Evolutionary conservation across 2,888 invertebrate species (phyloP), one percentile per base, ranked within the genome.

Genomic region (Morpho deidamia): DNA sequence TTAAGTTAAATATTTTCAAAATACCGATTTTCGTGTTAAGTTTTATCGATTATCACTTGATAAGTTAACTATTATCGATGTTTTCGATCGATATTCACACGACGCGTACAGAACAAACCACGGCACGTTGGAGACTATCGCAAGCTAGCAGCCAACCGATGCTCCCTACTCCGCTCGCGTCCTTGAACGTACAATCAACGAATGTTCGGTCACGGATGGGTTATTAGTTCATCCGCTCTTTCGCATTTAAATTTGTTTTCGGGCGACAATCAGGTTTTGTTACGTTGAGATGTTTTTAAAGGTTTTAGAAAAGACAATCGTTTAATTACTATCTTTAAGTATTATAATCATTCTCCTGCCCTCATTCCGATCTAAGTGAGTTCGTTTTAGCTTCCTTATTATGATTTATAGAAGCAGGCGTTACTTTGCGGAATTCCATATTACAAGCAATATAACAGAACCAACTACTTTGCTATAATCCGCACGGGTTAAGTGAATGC

Each of bases 91-190:
- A 37, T 37, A 7, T 37, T 3, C 33, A 33, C 48, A 40, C 40
- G 40, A 53, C 47, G 57, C 50, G 40, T 44, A 48, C 11, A 12
- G 53, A 43, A 40, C 37, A 42, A 42, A 11, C 5, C 39, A 47
- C 55, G 51, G 40, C 38, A 47, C 44, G 55, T 47, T 51, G 43
- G 51, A 47, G 34, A 55, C 51, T 55, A 51, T 23, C n/a, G 8
- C 8, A 41, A 11, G n/a, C 5, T 41, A 11, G 12, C 12, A 8
- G 11, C 7, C 42, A 42, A 39, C 46, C 23, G 39, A 33, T 11
- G 51, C 42, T 53, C 58, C 59, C 55, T 52, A 37, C 49, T 42
- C 37, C 40, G 32, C 53, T 52, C 43, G 55, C 58, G 61, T 61
- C 61, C 61, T 63, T 63, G 63, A 45, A 45, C 42, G 39, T 53